Conservation (phyloP, 1,140 invertebrate species). For the Berghia stephanieae region DNA sequence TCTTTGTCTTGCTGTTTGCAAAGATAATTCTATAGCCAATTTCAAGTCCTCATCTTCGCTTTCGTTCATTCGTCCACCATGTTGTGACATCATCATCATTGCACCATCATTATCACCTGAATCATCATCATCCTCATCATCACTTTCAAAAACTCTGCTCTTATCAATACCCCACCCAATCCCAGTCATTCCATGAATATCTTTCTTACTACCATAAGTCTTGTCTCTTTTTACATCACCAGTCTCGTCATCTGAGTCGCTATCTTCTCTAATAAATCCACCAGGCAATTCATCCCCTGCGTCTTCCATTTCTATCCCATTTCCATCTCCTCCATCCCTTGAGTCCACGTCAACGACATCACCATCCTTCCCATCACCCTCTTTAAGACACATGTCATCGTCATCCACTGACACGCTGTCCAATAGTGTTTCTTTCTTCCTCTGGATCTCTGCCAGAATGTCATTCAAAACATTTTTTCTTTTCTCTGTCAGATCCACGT, state of each 20-base stretch:
- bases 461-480: constrained; percentile 23
- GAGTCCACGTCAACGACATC: not conserved
- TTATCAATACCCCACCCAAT: not conserved
- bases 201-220: no score
- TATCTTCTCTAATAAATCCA: constrained; percentile 15
- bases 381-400: no score
- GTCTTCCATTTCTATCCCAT: not conserved
- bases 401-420: no score
- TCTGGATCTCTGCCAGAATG: constrained; percentile 14
- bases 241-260: no score
- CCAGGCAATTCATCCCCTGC: not conserved
- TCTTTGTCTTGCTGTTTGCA: constrained; percentile 22
- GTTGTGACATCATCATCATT: not conserved
- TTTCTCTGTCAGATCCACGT: not conserved
- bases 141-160: not conserved
- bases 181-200: no score
- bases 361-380: not conserved
- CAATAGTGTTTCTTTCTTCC: constrained; percentile 15
- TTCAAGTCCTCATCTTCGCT: constrained; percentile 31
- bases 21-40: constrained; percentile 25
- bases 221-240: no score
- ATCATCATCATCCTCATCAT: not conserved
- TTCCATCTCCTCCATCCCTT: not conserved
- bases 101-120: not conserved
- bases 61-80: not conserved